These are phyloP conservation scores for Cephus runcator DNA, from an alignment of 2,888 invertebrate genomes.

Conservation along the genomic window DNA sequence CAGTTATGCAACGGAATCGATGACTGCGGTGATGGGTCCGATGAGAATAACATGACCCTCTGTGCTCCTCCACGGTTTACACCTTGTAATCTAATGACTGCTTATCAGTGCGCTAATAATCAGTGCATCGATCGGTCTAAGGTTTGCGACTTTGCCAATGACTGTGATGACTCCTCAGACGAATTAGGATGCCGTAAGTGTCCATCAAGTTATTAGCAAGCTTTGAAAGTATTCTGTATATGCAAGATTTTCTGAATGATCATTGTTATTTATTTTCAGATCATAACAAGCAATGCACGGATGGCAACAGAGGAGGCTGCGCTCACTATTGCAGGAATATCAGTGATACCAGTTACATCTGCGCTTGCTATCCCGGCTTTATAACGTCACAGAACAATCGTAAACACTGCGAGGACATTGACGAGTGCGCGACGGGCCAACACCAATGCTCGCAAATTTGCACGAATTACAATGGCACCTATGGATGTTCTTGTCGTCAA, in stretches of 20 bases:
- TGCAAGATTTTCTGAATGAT: background rate
- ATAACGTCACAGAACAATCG: constrained; percentile 82
- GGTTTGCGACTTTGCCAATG: constrained; percentile 89
- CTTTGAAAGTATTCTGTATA: background rate
- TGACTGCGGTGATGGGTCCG: constrained; percentile 94
- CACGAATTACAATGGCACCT: constrained; percentile 90
- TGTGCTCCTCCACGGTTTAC: constrained; percentile 78
- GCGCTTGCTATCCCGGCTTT: constrained; percentile 89
- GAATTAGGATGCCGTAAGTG: constrained; percentile 87
- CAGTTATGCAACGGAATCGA: constrained; percentile 92
- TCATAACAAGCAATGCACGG: constrained; percentile 63
- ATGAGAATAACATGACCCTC: constrained; percentile 94
- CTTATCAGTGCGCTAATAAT: constrained; percentile 90
- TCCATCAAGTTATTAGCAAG: background rate
- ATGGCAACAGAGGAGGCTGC: constrained; percentile 80
- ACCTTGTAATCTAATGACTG: constrained; percentile 80
- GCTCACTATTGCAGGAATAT: constrained; percentile 92
- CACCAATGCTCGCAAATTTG: constrained; percentile 96
- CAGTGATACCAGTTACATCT: constrained; percentile 86
- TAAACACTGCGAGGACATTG: constrained; percentile 87
- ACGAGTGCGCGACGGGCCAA: constrained; percentile 85
- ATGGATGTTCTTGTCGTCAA: constrained; percentile 85
- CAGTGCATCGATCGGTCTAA: constrained; percentile 83
- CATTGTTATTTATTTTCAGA: constrained; percentile 48
- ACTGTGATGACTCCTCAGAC: constrained; percentile 91